A percentile compares a stretch with the other conserved stretches of the same genome.
Conservation (phyloP, 2,888 invertebrate genomes). For the Meloe dianella region DNA sequence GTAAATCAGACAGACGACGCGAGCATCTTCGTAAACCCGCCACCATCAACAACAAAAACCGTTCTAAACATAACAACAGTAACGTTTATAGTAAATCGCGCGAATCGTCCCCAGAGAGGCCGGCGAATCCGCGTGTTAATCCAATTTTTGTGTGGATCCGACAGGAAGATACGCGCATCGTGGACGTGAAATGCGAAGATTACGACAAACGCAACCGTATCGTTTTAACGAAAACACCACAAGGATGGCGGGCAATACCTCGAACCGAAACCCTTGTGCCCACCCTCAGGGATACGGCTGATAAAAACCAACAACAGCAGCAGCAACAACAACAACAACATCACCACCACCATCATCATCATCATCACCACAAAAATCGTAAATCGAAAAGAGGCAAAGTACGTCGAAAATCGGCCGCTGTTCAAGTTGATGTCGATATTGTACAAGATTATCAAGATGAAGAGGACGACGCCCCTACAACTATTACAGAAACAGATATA, state of each 20-base stretch:
- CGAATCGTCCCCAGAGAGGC: conserved; percentile 52
- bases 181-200: conserved; percentile 85
- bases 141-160: conserved; percentile 87
- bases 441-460: conserved; percentile 33
- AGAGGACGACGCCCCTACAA: conserved; percentile 34
- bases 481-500: conserved; percentile 29
- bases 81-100: conserved; percentile 22
- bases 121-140: conserved; percentile 71
- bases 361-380: conserved; percentile 36
- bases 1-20: conserved; percentile 60
- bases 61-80: conserved; percentile 31
- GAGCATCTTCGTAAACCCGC: conserved; percentile 51
- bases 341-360: conserved; percentile 45
- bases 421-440: conserved; percentile 53
- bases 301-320: conserved; percentile 53
- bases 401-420: conserved; percentile 54
- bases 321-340: conserved; percentile 60
- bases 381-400: conserved; percentile 48
- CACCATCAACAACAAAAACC: conserved; percentile 39
- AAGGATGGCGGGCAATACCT: conserved; percentile 84
- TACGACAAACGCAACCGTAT: conserved; percentile 86
- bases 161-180: conserved; percentile 79
- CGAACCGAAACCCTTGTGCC: conserved; percentile 70
- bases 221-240: conserved; percentile 78
- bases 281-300: conserved; percentile 58